phyloP scores from a whole-genome alignment of 2,113 vertebrate genomes.

The Zosterops hypoxanthus region DNA sequence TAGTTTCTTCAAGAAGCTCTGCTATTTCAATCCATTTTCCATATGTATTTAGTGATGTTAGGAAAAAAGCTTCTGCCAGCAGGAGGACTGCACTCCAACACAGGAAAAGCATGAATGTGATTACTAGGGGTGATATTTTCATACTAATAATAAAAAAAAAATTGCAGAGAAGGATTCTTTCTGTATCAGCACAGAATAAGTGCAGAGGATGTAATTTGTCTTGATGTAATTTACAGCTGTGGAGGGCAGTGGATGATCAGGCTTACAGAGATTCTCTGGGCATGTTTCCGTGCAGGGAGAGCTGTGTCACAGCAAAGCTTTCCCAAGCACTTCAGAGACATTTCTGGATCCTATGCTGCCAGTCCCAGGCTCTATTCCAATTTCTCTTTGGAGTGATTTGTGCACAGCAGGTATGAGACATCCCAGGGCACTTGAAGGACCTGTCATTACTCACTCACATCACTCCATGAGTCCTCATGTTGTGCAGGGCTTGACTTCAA shows the following conservation, averaged over 20 bases:
- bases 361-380: background rate
- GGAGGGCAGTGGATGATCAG: background rate
- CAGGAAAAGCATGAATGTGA: background rate
- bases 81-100: background rate
- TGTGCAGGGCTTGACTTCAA: background rate
- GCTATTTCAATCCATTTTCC: background rate
- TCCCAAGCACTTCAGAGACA: background rate
- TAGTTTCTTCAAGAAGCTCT: background rate
- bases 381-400: background rate
- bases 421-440: background rate
- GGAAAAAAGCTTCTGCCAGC: background rate
- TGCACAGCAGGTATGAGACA: accelerated
- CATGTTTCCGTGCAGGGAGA: background rate
- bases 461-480: background rate
- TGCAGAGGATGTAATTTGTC: background rate
- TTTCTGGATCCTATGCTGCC: background rate
- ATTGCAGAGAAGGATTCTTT: background rate
- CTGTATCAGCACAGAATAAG: background rate
- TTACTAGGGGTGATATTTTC: background rate
- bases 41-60: background rate
- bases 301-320: background rate
- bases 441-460: background rate
- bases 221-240: background rate
- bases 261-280: background rate
- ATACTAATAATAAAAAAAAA: background rate